phyloP scores from a whole-genome alignment of 2,888 invertebrate species.

The Melieria crassipennis region DNA sequence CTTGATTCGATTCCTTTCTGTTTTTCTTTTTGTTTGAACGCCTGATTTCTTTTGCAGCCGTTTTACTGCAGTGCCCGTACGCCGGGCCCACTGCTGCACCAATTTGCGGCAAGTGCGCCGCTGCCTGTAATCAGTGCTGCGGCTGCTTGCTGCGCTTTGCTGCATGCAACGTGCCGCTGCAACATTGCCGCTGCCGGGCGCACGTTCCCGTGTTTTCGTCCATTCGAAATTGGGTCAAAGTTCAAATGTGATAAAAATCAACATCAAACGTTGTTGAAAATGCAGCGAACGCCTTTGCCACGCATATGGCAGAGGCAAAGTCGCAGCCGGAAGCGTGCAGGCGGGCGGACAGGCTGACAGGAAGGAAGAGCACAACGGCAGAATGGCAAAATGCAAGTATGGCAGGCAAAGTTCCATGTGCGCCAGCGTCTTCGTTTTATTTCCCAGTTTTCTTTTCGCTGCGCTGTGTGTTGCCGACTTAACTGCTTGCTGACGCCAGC shows the following conservation, averaged over 20 bases:
- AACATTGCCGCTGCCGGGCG: neutral
- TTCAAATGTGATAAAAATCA: constrained; percentile 58
- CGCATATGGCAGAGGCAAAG: neutral
- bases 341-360: too few relatives aligned
- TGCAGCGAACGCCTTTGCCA: constrained; percentile 32
- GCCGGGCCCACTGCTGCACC: constrained; percentile 24
- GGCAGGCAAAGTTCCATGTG: too few relatives aligned
- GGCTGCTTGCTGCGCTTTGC: constrained; percentile 6
- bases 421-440: too few relatives aligned
- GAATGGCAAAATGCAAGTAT: too few relatives aligned
- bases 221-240: constrained; percentile 56
- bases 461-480: too few relatives aligned
- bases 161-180: constrained; percentile 17
- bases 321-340: too few relatives aligned
- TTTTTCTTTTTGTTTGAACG: constrained; percentile 6
- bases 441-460: too few relatives aligned
- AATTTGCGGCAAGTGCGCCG: constrained; percentile 40
- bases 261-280: constrained; percentile 40
- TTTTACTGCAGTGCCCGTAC: too few relatives aligned
- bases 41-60: constrained; percentile 1
- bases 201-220: constrained; percentile 16
- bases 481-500: too few relatives aligned
- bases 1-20: too few relatives aligned
- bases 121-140: constrained; percentile 51
- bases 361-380: too few relatives aligned